Percentiles rank a stretch among this genome's conserved stretches.
Evolutionary conservation across 2,113 vertebrate genomes (phyloP).

Genomic region (Procavia capensis): DNA sequence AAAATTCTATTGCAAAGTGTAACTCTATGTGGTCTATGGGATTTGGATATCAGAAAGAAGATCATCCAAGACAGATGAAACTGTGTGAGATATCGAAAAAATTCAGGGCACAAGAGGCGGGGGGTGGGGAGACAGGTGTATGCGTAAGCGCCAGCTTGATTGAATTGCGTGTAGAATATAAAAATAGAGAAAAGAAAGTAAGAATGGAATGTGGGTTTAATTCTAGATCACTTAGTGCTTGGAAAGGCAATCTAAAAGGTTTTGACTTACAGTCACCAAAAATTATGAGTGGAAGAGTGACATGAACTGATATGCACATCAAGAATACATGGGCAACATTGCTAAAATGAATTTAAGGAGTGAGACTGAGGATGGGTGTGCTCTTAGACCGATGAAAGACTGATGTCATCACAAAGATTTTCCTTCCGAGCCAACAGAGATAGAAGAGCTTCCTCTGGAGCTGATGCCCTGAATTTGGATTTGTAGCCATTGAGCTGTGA

Average conservation of each 20-base stretch:
- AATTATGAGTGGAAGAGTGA: not conserved
- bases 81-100: not conserved
- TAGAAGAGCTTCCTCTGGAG: no score
- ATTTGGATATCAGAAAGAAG: not conserved
- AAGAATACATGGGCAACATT: not conserved
- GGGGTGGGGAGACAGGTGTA: rapidly evolving
- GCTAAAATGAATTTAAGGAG: not conserved
- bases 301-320: not conserved
- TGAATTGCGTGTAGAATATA: not conserved
- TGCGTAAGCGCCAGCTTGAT: not conserved
- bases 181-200: not conserved
- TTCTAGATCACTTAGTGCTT: not conserved
- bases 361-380: not conserved
- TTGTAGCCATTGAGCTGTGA: no score
- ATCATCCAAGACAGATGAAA: not conserved
- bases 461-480: no score
- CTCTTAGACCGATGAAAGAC: no score
- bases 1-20: not conserved
- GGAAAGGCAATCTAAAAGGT: not conserved
- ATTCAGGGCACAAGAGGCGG: not conserved
- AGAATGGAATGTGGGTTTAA: not conserved
- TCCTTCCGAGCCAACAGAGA: no score
- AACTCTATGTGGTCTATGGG: not conserved
- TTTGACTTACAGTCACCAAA: not conserved
- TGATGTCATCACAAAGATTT: no score